Conservation (phyloP, 2,113 vertebrate genomes). For the Martes martes region DNA sequence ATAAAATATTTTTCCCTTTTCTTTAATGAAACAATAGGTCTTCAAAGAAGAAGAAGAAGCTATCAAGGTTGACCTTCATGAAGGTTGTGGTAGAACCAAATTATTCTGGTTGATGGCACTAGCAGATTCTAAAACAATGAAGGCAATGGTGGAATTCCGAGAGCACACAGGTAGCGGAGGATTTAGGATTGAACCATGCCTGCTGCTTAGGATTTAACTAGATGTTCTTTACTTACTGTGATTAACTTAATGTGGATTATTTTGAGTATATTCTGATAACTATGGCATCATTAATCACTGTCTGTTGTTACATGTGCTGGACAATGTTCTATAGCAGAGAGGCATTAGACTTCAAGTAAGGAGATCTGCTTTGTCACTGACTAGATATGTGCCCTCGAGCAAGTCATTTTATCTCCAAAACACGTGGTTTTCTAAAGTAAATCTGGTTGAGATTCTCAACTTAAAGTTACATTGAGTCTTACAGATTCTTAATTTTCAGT, state of each 20-base stretch:
- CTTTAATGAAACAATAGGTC: slow-evolving; percentile 85
- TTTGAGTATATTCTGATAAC: neutral
- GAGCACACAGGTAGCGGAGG: slow-evolving; percentile 94
- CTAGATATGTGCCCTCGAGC: neutral
- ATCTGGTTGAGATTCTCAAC: neutral
- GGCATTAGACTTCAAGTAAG: neutral
- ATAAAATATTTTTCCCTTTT: neutral
- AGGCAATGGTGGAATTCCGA: slow-evolving; percentile 99
- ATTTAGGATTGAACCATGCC: neutral
- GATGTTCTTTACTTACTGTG: neutral
- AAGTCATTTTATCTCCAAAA: neutral
- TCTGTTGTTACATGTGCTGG: neutral
- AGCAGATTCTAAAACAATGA: slow-evolving; percentile 99
- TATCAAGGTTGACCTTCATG: slow-evolving; percentile 98
- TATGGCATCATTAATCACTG: neutral
- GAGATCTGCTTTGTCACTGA: neutral
- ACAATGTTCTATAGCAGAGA: neutral
- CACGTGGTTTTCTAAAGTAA: neutral
- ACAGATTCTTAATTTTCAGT: neutral
- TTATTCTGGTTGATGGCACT: slow-evolving; percentile 99
- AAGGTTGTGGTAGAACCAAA: slow-evolving; percentile 98
- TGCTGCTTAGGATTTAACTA: neutral
- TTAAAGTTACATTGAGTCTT: neutral
- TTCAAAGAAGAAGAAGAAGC: slow-evolving; percentile 99
- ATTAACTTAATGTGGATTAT: neutral